Conservation (phyloP, 2,888 invertebrate genomes). For the Ceraclea dissimilis region DNA sequence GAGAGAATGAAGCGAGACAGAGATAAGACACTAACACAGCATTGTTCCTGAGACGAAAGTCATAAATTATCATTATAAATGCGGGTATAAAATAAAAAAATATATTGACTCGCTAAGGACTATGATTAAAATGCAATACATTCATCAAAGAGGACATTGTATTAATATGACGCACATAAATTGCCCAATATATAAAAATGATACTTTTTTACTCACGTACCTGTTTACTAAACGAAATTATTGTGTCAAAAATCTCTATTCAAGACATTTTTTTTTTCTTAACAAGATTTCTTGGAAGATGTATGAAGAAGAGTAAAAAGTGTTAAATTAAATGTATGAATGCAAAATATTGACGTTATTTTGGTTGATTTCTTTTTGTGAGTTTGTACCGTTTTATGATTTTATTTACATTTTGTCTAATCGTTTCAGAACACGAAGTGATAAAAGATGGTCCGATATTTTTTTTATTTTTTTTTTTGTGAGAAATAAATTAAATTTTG, state of each 20-base stretch:
- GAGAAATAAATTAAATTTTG: too few species aligned
- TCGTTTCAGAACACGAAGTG: too few species aligned
- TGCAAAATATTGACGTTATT: too few species aligned
- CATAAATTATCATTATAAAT: conserved; percentile 1
- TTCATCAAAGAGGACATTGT: not conserved
- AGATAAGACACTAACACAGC: not conserved
- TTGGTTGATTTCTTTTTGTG: too few species aligned
- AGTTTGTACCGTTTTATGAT: too few species aligned
- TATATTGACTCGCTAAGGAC: not conserved
- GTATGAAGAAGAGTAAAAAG: too few species aligned
- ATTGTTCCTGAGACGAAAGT: not conserved
- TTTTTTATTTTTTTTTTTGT: too few species aligned
- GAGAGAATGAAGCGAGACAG: not conserved
- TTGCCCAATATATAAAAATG: not conserved
- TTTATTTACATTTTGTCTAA: too few species aligned
- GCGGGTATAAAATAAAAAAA: not conserved
- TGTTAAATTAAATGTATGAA: too few species aligned
- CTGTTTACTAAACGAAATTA: not conserved
- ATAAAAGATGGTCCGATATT: too few species aligned
- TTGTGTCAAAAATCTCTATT: not conserved
- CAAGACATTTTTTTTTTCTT: too few species aligned
- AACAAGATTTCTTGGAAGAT: too few species aligned
- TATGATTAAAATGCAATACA: not conserved
- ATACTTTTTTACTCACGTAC: not conserved
- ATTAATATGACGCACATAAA: not conserved